Percentiles rank a stretch among this genome's conserved stretches.
phyloP scores from a whole-genome alignment of 2,113 vertebrate species.

The Pseudorhombus dupliciocellatus region DNA sequence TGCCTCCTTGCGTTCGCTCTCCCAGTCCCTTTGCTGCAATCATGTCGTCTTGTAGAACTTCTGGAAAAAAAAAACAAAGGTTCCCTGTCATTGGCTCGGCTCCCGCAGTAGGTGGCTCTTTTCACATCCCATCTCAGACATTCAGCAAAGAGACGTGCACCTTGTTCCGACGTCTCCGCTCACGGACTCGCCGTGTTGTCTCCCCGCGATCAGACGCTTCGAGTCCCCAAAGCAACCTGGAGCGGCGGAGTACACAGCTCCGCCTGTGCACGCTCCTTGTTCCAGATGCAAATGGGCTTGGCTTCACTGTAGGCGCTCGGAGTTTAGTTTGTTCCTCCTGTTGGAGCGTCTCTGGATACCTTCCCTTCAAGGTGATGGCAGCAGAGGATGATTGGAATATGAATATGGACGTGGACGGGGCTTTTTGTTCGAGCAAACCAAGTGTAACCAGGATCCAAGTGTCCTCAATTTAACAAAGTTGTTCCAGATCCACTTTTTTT shows the following conservation, averaged over 20 bases:
- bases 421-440: not conserved
- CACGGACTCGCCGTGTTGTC: conserved; percentile 13
- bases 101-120: conserved; percentile 20
- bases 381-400: conserved; percentile 28
- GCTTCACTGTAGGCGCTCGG: conserved; percentile 21
- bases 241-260: conserved; percentile 18
- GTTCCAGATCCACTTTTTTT: no score
- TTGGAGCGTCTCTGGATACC: conserved; percentile 34
- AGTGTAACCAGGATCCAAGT: not conserved
- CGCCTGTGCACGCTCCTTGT: conserved; percentile 26
- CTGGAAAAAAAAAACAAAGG: conserved; percentile 18
- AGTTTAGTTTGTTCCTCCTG: conserved; percentile 27
- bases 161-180: conserved; percentile 23
- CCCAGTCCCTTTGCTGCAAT: conserved; percentile 44
- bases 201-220: conserved; percentile 25
- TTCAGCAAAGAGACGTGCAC: conserved; percentile 28
- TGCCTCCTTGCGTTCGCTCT: conserved; percentile 40
- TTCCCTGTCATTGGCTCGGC: conserved; percentile 8
- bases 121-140: conserved; percentile 27
- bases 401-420: not conserved
- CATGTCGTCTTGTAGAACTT: conserved; percentile 49
- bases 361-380: conserved; percentile 3
- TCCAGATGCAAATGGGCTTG: conserved; percentile 52
- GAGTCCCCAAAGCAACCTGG: conserved; percentile 23
- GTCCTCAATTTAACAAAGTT: not conserved